Evolutionary conservation across 1,140 invertebrate genomes (phyloP).

Genomic region (Bombus waltoni): DNA sequence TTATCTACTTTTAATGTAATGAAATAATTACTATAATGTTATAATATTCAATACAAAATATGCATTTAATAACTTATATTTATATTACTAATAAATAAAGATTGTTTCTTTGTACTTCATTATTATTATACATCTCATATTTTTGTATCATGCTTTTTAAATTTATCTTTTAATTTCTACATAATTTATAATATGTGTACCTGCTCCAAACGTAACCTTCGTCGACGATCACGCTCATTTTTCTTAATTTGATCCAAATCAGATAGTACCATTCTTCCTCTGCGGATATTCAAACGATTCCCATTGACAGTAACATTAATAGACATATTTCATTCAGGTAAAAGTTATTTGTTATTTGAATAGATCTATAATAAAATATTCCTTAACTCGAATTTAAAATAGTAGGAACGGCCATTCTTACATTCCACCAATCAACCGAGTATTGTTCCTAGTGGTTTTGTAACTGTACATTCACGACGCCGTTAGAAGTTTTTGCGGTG

Average conservation of each 20-base stretch:
- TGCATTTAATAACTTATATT: neutral
- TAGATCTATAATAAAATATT: conserved; percentile 6
- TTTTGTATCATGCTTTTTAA: neutral
- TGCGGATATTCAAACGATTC: conserved; percentile 80
- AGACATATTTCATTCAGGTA: conserved; percentile 78
- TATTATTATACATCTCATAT: neutral
- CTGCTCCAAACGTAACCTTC: conserved; percentile 83
- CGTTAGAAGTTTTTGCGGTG: neutral
- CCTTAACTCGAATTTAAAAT: conserved; percentile 63
- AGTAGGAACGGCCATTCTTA: conserved; percentile 48
- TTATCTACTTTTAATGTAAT: conserved; percentile 25
- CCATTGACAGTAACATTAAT: conserved; percentile 83
- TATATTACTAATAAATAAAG: neutral
- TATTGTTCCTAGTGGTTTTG: neutral
- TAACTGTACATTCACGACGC: neutral
- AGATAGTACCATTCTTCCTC: conserved; percentile 80
- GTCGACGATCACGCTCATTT: conserved; percentile 82
- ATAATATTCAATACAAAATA: neutral
- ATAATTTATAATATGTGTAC: conserved; percentile 19
- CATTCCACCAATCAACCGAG: conserved; percentile 14
- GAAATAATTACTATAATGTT: conserved; percentile 7
- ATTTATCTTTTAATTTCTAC: conserved; percentile 11
- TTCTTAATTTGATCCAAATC: conserved; percentile 81
- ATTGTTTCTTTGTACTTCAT: neutral
- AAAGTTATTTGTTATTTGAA: neutral